Evolutionary conservation across 2,797 vertebrate species (phyloP).

Genomic region (Halcyon smyrnensis): DNA sequence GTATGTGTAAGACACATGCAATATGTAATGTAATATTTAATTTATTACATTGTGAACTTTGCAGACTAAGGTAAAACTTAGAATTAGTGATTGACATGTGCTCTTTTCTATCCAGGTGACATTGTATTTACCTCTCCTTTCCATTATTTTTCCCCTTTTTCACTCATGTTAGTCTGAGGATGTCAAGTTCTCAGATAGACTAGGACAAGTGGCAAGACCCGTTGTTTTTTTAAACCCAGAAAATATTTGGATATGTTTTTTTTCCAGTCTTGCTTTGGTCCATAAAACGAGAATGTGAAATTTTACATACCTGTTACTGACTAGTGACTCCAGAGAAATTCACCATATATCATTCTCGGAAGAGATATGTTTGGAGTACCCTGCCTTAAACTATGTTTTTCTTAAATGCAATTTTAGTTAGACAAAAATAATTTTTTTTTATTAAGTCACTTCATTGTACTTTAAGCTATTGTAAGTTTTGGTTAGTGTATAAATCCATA

Average conservation of each 20-base stretch:
- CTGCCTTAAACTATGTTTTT: not conserved
- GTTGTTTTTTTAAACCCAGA: not conserved
- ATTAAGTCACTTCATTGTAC: not conserved
- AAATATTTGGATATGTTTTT: not conserved
- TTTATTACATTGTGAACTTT: not conserved
- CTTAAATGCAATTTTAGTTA: not conserved
- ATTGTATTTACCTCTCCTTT: not conserved
- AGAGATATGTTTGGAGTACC: accelerated
- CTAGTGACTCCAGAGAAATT: not conserved
- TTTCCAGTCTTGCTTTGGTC: not conserved
- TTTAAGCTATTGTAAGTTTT: not conserved
- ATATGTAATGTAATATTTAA: not conserved
- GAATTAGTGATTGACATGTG: not conserved
- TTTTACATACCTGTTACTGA: not conserved
- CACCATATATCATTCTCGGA: not conserved
- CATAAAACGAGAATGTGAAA: not conserved
- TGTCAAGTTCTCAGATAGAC: not conserved
- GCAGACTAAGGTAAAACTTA: not conserved
- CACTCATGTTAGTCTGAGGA: not conserved
- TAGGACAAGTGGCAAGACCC: not conserved
- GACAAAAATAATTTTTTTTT: not conserved
- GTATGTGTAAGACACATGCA: not conserved
- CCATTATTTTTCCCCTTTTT: not conserved
- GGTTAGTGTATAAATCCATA: not conserved
- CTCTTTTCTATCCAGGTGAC: not conserved